A percentile compares a stretch with the other conserved stretches of the same genome.
These are phyloP conservation scores for Macquaria ambigua DNA, from an alignment of 2,113 vertebrate species.

Conservation along the genomic window DNA sequence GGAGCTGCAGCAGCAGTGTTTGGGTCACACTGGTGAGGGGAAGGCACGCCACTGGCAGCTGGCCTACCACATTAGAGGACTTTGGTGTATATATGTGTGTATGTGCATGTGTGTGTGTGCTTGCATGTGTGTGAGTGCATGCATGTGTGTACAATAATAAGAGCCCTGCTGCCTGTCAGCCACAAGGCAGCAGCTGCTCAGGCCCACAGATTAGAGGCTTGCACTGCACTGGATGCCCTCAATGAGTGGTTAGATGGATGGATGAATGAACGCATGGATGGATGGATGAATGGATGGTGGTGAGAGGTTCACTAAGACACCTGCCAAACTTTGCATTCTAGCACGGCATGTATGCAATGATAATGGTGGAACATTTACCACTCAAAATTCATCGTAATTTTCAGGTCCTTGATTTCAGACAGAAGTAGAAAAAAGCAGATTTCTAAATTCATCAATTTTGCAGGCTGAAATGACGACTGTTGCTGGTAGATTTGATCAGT, in stretches of 20 bases:
- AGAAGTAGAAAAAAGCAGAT: neutral
- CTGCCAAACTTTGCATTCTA: conserved; percentile 27
- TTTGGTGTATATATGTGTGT: conserved; percentile 67
- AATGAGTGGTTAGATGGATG: conserved; percentile 75
- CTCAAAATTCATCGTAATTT: neutral
- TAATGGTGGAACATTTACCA: neutral
- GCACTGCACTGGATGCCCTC: conserved; percentile 77
- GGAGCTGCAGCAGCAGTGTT: conserved; percentile 69
- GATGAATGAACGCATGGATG: conserved; percentile 52
- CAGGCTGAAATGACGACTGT: neutral
- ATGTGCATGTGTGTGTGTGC: conserved; percentile 25
- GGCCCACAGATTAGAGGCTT: conserved; percentile 85
- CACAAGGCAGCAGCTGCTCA: conserved; percentile 84
- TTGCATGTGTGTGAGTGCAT: conserved; percentile 57
- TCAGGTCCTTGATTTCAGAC: neutral
- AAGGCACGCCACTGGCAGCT: conserved; percentile 87
- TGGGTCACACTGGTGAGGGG: conserved; percentile 79
- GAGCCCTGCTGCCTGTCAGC: conserved; percentile 83
- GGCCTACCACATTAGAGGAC: conserved; percentile 86
- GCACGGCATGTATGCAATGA: neutral
- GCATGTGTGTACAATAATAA: conserved; percentile 84
- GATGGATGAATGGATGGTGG: conserved; percentile 26
- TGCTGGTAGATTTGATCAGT: neutral
- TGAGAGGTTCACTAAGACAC: conserved; percentile 41
- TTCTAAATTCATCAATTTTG: neutral